Conservation (phyloP, 2,797 vertebrate species). For the Ctenochaetus hawaiiensis region DNA sequence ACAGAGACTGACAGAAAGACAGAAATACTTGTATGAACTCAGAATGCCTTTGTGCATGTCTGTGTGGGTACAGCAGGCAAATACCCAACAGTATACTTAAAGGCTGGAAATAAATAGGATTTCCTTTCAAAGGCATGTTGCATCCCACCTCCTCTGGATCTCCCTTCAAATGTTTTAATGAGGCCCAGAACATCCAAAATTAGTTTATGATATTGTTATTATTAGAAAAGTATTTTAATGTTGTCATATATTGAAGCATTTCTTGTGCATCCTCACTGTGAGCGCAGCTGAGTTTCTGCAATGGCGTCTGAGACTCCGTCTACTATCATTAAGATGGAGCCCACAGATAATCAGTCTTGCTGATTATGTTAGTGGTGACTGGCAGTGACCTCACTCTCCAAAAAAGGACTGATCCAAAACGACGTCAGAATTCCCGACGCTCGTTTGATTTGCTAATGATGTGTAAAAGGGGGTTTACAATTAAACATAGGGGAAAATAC, state of each 20-base stretch:
- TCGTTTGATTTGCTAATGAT: not conserved
- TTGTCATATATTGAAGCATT: conserved; percentile 20
- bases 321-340: conserved; percentile 67
- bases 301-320: conserved; percentile 36
- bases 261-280: conserved; percentile 7
- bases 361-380: conserved; percentile 68
- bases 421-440: conserved; percentile 16
- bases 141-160: not conserved
- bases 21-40: not conserved
- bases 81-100: conserved; percentile 18
- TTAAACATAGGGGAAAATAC: not conserved
- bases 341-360: conserved; percentile 56
- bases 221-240: conserved; percentile 13
- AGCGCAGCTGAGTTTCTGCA: conserved; percentile 35
- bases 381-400: conserved; percentile 51
- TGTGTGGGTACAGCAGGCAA: conserved; percentile 17
- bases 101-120: conserved; percentile 14
- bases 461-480: not conserved
- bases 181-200: not conserved
- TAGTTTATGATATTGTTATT: conserved; percentile 24
- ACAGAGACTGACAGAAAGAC: conserved; percentile 4
- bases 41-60: not conserved
- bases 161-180: conserved; percentile 7
- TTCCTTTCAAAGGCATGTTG: conserved; percentile 23
- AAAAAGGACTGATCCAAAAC: conserved; percentile 41